A percentile compares a stretch with the other conserved stretches of the same genome.
Evolutionary conservation across 2,797 vertebrate genomes (phyloP).

Genomic region (Ambastaia sidthimunki): DNA sequence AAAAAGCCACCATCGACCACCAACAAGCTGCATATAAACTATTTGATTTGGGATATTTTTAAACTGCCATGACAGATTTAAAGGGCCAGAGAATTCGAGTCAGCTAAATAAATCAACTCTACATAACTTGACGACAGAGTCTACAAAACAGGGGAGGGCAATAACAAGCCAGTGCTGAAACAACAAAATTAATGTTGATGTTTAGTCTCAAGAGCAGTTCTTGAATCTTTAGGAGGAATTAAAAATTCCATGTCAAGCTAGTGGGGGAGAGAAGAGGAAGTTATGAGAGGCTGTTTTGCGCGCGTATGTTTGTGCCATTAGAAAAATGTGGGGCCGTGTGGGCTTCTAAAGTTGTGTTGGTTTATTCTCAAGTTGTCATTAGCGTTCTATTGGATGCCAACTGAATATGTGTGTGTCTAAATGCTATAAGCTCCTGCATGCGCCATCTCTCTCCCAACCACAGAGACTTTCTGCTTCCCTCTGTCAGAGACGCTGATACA

Average conservation of each 20-base stretch:
- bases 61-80: conserved; percentile 45
- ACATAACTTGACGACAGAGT: conserved; percentile 11
- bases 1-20: conserved; percentile 12
- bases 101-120: conserved; percentile 21
- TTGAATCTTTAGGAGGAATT: neutral
- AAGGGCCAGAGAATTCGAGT: neutral
- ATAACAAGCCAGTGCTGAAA: neutral
- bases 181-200: conserved; percentile 23
- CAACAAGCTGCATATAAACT: conserved; percentile 5
- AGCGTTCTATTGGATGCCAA: conserved; percentile 60
- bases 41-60: conserved; percentile 38
- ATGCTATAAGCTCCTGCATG: conserved; percentile 64
- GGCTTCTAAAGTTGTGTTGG: conserved; percentile 62
- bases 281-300: conserved; percentile 3
- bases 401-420: conserved; percentile 54
- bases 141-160: conserved; percentile 7
- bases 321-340: conserved; percentile 12
- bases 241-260: conserved; percentile 7
- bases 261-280: conserved; percentile 8
- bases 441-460: conserved; percentile 58
- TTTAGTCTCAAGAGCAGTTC: conserved; percentile 6
- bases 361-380: conserved; percentile 74
- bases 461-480: conserved; percentile 60
- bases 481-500: conserved; percentile 62
- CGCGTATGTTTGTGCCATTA: conserved; percentile 8